Evolutionary conservation across 2,888 invertebrate genomes (phyloP), one percentile per base, ranked within the genome.

Genomic region (Aleiodes leptofemur): DNA sequence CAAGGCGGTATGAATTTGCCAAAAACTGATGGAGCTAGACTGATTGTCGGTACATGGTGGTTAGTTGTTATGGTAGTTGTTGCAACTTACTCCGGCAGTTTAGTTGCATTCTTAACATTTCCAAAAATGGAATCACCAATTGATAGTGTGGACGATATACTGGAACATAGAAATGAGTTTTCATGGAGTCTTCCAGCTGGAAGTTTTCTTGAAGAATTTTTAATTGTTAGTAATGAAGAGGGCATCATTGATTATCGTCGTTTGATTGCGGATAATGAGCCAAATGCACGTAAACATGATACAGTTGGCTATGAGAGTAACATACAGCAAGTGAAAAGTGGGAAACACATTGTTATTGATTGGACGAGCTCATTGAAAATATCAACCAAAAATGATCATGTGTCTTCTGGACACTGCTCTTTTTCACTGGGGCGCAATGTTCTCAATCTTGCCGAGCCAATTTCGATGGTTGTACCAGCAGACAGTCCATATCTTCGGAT

Each of bases 41-140:
- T 97, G 7, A 92, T 97, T 3, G 93, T 97, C 0, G 96, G 96
- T 0, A 94, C 96, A 0, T 98, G 97, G 97, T 97, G 97, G 97
- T 89, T 97, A 66, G 96, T 96, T 0, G 97, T 97, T 0, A 91
- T 97, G 78, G 95, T 97, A 0, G 92, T 97, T 23, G 95, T 97
- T 0, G 97, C 97, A 16, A 97, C 97, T 0, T 98, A 97, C 87
- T 96, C 96, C 72, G 97, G 97, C 2, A 97, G 96, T 90, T 91
- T 98, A 81, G 97, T 97, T 0, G 97, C 97, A 0, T 97, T 97
- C 88, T 92, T 97, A 56, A 97, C 97, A 0, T 97, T 97, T 86
- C 97, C 97, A 0, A 95, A 95, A 87, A 94, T 94, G 84, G 94
- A 95, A 87, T 90, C 92, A 48, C 93, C 95, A 0, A 93, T 96